A percentile compares a stretch with the other conserved stretches of the same genome.
These are phyloP conservation scores for Oreochromis tanganicae DNA, from an alignment of 2,113 vertebrate genomes.

Conservation along the genomic window DNA sequence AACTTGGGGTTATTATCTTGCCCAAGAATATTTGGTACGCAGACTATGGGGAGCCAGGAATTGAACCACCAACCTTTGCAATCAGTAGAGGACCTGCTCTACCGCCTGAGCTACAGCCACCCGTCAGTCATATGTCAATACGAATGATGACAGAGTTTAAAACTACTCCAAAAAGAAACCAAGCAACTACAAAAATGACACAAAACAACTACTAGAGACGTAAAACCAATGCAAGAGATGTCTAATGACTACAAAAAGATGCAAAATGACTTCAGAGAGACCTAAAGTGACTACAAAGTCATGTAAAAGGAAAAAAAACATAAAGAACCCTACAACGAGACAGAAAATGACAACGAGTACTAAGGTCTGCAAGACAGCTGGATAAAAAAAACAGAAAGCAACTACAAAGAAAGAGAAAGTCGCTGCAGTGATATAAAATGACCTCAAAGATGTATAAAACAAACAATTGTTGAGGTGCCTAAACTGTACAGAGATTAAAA, in stretches of 20 bases:
- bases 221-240: background rate
- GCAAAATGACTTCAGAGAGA: background rate
- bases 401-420: background rate
- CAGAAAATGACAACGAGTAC: background rate
- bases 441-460: background rate
- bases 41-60: background rate
- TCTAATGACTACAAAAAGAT: background rate
- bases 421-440: background rate
- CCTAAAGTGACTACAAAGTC: background rate
- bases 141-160: background rate
- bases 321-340: background rate
- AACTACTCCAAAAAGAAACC: background rate
- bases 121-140: background rate
- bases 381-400: background rate
- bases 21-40: background rate
- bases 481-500: background rate
- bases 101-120: background rate
- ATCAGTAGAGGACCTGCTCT: background rate
- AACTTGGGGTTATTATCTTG: background rate
- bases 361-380: background rate
- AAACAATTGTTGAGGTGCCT: background rate
- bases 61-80: background rate
- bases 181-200: background rate
- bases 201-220: background rate
- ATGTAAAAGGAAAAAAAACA: background rate